Conservation (phyloP, 2,888 invertebrate species). For the Scrobipalpa costella region DNA sequence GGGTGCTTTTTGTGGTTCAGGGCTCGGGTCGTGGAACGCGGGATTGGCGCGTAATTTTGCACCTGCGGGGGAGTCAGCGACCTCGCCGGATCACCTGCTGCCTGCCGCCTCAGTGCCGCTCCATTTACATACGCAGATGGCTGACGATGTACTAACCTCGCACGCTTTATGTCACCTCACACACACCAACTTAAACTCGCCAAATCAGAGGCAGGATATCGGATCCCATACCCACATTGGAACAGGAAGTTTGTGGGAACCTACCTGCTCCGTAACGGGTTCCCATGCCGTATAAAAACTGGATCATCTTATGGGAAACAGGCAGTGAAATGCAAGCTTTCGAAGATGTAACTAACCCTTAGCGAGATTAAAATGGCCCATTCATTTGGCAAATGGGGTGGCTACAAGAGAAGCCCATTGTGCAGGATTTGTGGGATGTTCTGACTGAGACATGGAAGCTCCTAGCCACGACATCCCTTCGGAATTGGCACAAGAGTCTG, state of each 20-base stretch:
- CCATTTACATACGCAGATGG: conserved; percentile 57
- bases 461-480: conserved; percentile 1
- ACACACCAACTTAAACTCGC: not conserved
- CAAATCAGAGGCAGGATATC: conserved; percentile 21
- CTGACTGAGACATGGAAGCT: conserved; percentile 12
- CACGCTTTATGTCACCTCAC: not conserved
- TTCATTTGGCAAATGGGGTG: conserved; percentile 25
- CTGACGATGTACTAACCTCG: conserved; percentile 14
- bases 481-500: not conserved
- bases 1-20: conserved; percentile 30
- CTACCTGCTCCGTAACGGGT: conserved; percentile 15
- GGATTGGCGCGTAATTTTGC: conserved; percentile 39
- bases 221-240: conserved; percentile 1
- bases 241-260: conserved; percentile 19
- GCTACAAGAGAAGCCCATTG: conserved; percentile 24
- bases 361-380: conserved; percentile 24
- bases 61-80: conserved; percentile 68
- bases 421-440: conserved; percentile 21
- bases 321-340: conserved; percentile 17
- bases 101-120: conserved; percentile 47
- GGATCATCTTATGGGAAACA: conserved; percentile 1
- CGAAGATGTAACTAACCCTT: conserved; percentile 25
- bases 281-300: conserved; percentile 15
- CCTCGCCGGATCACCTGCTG: conserved; percentile 62
- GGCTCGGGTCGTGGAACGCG: not conserved